phyloP scores from a whole-genome alignment of 2,888 invertebrate genomes.

The Eupelmus urozonus region DNA sequence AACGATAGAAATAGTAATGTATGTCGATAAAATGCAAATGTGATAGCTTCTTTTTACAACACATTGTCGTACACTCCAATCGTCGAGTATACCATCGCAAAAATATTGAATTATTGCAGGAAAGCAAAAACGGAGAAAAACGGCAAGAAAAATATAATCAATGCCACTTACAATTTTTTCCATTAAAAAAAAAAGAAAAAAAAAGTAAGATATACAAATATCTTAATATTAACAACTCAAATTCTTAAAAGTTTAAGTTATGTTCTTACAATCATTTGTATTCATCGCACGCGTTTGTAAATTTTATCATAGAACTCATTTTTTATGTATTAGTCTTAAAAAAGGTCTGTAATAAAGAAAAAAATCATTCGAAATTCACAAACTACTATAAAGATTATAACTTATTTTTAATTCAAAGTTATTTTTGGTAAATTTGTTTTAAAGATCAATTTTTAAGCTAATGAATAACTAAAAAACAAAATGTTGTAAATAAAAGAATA shows the following conservation, averaged over 20 bases:
- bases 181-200: constrained; percentile 27
- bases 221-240: constrained; percentile 53
- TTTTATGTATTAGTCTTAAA: constrained; percentile 13
- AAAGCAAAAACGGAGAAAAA: constrained; percentile 46
- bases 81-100: constrained; percentile 52
- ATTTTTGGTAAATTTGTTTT: constrained; percentile 9
- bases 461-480: constrained; percentile 27
- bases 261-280: constrained; percentile 40
- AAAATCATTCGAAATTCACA: constrained; percentile 46
- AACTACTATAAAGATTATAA: no score
- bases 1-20: constrained; percentile 55
- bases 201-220: constrained; percentile 50
- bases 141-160: constrained; percentile 53
- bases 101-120: constrained; percentile 52
- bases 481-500: constrained; percentile 21
- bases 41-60: constrained; percentile 54
- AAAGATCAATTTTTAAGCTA: not conserved
- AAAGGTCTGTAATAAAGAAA: constrained; percentile 10
- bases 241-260: constrained; percentile 46
- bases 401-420: not conserved
- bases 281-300: constrained; percentile 47
- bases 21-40: constrained; percentile 55
- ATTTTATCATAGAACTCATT: constrained; percentile 24
- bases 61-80: constrained; percentile 53
- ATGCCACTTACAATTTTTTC: constrained; percentile 54